Percentiles rank a stretch among this genome's conserved stretches.
These are phyloP conservation scores for Myrmecophaga tridactyla DNA, from an alignment of 2,113 vertebrate species.

Conservation along the genomic window DNA sequence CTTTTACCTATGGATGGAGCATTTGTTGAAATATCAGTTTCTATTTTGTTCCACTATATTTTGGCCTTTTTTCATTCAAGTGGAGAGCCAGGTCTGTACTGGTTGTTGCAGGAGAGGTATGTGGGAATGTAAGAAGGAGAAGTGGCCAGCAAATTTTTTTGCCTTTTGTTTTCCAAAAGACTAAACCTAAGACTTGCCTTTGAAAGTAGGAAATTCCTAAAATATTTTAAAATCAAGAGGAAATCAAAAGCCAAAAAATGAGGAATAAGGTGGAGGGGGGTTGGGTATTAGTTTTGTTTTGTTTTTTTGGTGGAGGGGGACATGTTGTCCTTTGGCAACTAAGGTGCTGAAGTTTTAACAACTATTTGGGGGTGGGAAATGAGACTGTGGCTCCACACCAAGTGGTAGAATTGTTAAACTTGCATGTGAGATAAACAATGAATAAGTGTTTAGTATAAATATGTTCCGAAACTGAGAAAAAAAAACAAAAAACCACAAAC, in stretches of 20 bases:
- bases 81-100: neutral
- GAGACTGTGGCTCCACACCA: neutral
- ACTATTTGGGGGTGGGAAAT: neutral
- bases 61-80: neutral
- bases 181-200: conserved; percentile 15
- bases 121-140: neutral
- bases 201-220: neutral
- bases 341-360: conserved; percentile 28
- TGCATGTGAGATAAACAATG: neutral
- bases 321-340: neutral
- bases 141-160: neutral
- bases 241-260: conserved; percentile 42
- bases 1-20: neutral
- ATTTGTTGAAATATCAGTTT: neutral
- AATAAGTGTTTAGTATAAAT: neutral
- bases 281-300: neutral
- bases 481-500: neutral
- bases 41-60: neutral
- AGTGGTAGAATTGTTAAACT: neutral
- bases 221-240: neutral
- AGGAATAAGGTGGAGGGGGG: neutral
- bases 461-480: neutral
- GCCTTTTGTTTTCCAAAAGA: neutral
- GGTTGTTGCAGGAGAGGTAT: neutral
- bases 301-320: neutral